Conservation (phyloP, 2,797 vertebrate species). For the Momotus momota region DNA sequence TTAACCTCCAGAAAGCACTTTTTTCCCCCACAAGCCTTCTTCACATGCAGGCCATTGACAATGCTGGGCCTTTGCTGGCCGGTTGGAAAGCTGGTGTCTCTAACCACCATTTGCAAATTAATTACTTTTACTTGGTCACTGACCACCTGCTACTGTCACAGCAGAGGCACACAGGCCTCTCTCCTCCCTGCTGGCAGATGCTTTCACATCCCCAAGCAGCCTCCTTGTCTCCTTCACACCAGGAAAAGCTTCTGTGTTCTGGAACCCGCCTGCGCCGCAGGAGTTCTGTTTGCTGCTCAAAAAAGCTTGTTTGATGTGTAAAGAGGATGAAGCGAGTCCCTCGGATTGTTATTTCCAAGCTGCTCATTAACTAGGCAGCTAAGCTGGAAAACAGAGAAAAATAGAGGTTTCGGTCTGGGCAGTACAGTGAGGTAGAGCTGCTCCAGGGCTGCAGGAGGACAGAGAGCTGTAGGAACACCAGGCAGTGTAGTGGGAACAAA, state of each 20-base stretch:
- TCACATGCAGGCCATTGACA: not conserved
- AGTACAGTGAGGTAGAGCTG: not conserved
- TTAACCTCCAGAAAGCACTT: not conserved
- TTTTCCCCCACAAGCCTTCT: not conserved
- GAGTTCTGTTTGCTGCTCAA: constrained; percentile 32
- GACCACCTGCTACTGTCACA: constrained; percentile 10
- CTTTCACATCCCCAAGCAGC: not conserved
- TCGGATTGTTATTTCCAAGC: not conserved
- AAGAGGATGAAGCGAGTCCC: not conserved
- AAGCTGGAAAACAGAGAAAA: constrained; percentile 1
- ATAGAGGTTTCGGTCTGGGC: not conserved
- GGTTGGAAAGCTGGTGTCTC: not conserved
- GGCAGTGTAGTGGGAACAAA: not conserved
- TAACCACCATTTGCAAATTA: not conserved
- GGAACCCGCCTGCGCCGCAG: not conserved
- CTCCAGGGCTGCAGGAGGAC: not conserved
- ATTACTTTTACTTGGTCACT: not conserved
- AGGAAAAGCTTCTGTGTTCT: constrained; percentile 3
- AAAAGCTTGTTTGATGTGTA: constrained; percentile 48
- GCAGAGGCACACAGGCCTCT: not conserved
- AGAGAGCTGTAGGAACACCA: not conserved
- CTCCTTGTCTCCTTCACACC: not conserved
- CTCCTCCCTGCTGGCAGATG: not conserved
- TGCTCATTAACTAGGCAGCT: not conserved
- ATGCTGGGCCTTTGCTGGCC: not conserved